These are phyloP conservation scores for Chymomyza caudatula DNA, from an alignment of 2,888 invertebrate species.

Conservation along the genomic window DNA sequence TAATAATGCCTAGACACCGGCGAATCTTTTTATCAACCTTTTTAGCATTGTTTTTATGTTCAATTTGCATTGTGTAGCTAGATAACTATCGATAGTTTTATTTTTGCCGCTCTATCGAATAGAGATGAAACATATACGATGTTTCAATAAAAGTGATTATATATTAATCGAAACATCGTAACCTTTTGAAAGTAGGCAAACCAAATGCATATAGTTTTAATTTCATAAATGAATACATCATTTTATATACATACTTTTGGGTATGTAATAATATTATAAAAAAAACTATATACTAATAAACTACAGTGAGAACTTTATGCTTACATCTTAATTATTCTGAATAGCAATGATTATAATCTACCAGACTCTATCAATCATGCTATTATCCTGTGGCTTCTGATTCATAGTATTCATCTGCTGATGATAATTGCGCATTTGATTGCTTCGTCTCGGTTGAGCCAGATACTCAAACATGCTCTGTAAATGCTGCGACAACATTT, in stretches of 20 bases:
- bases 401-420: constrained; percentile 79
- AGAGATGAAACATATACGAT: neutral
- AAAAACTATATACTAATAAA: neutral
- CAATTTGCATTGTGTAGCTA: constrained; percentile 44
- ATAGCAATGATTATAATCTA: constrained; percentile 72
- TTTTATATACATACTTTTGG: neutral
- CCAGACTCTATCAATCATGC: constrained; percentile 92
- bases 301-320: neutral
- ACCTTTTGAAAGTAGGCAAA: neutral
- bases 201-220: neutral
- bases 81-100: neutral
- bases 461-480: constrained; percentile 97
- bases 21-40: constrained; percentile 78
- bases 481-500: constrained; percentile 94
- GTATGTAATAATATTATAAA: neutral
- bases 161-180: neutral
- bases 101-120: neutral
- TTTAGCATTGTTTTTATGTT: constrained; percentile 52
- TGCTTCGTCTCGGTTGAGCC: constrained; percentile 85
- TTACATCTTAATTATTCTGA: neutral
- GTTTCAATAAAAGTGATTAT: neutral
- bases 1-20: constrained; percentile 78
- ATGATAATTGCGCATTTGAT: constrained; percentile 85
- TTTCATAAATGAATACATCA: neutral
- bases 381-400: constrained; percentile 85